Base-by-base conservation (phyloP, 2,888 invertebrate genomes). In the Erpobdella octoculata region DNA sequence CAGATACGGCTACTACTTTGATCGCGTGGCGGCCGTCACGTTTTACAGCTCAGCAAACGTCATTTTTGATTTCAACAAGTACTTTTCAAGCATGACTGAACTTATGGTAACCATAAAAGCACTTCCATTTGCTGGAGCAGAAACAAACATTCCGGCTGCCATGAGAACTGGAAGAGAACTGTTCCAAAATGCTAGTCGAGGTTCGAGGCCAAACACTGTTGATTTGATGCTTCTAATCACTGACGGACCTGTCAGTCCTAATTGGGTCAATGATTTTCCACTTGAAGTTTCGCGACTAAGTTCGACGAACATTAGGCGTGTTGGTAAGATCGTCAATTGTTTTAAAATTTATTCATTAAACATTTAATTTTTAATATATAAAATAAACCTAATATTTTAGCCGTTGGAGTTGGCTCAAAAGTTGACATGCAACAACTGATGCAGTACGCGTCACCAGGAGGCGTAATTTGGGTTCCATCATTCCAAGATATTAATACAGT, bases 1-100 rank as follows among this genome's bases (percentile, higher is more conserved):
- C 4, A 48, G 25, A n/a, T 71, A 71, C 41, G 53, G 71, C 21
- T 33, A 18, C 35, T 41, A 73, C 37, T 48, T 73, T 15, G 73
- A 73, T 58, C 73, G 59, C 31, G 15, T 73, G 46, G 73, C 67
- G 21, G 53, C 71, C 28, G 48, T 71, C 21, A 61, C 62, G n/a
- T 73, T 73, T 37, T 73, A 71, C 18, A 37, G 31, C 28, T 25
- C 15, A 18, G 73, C 73, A 9, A 15, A n/a, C n/a, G 31, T 67
- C 21, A 21, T 25, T 4, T 31, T 59, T 65, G 46, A 64, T 37
- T 71, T 73, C 61, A 67, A 37, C 0, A 33, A 35, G 12, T 66
- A 53, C n/a, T 25, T 28, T 38, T 35, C 58, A 2, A 58, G 53
- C 12, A 12, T 59, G 21, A 28, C n/a, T 12, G 38, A 28, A 28